Percentiles rank a stretch among this genome's conserved stretches.
phyloP scores from a whole-genome alignment of 2,888 invertebrate species.

The Spodoptera picta region DNA sequence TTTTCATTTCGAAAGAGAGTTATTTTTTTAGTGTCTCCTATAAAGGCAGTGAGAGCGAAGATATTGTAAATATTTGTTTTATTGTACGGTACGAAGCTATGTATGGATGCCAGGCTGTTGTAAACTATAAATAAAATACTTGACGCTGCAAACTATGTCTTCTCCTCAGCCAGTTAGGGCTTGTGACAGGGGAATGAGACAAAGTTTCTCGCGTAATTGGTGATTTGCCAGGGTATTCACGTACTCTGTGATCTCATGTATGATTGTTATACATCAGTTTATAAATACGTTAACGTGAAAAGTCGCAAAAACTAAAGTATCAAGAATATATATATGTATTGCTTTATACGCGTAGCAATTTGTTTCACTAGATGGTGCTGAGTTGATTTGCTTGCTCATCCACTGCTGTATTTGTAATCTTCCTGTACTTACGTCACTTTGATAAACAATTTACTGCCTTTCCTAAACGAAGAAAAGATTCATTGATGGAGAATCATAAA shows the following conservation, averaged over 20 bases:
- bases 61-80: constrained; percentile 77
- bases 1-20: constrained; percentile 55
- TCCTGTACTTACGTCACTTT: not conserved
- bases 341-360: constrained; percentile 40
- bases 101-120: constrained; percentile 77
- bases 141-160: constrained; percentile 60
- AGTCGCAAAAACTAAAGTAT: constrained; percentile 67
- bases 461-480: constrained; percentile 26
- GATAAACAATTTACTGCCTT: constrained; percentile 43
- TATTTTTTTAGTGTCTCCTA: constrained; percentile 42
- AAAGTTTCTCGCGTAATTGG: constrained; percentile 70
- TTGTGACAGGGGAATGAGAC: constrained; percentile 57
- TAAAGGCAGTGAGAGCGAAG: constrained; percentile 77
- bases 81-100: constrained; percentile 69
- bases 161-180: constrained; percentile 44
- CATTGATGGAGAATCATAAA: constrained; percentile 26
- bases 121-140: constrained; percentile 73
- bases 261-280: constrained; percentile 78
- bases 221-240: constrained; percentile 81
- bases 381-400: constrained; percentile 31
- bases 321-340: constrained; percentile 38
- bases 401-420: constrained; percentile 6
- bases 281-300: constrained; percentile 69
- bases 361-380: constrained; percentile 53
- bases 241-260: constrained; percentile 88